Conservation (phyloP, 2,113 vertebrate species). For the Puntigrus tetrazona region DNA sequence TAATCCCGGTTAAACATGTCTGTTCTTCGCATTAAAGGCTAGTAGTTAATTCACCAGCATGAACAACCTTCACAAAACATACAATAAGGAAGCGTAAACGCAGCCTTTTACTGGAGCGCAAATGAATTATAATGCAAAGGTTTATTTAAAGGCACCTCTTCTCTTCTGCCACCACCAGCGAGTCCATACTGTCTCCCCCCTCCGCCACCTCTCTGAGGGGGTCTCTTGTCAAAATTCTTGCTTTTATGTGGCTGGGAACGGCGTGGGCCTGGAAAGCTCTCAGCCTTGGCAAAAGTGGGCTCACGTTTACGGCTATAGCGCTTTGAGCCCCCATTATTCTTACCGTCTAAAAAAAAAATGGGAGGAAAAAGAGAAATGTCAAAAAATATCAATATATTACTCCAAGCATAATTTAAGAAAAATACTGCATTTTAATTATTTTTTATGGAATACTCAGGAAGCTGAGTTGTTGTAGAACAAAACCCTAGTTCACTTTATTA, state of each 20-base stretch:
- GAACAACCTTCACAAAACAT: neutral
- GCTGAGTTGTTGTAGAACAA: neutral
- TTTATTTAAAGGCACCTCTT: constrained; percentile 83
- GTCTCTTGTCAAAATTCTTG: constrained; percentile 99
- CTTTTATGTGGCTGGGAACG: constrained; percentile 98
- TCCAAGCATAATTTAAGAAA: neutral
- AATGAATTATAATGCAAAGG: neutral
- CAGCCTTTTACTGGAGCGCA: neutral
- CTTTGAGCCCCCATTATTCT: constrained; percentile 89
- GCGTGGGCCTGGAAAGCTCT: constrained; percentile 86
- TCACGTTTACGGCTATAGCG: constrained; percentile 94
- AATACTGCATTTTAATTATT: neutral
- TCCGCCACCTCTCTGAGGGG: constrained; percentile 88
- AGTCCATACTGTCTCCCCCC: constrained; percentile 82
- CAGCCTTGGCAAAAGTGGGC: constrained; percentile 88
- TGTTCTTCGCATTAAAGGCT: neutral
- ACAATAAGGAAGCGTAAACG: neutral
- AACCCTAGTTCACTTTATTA: neutral
- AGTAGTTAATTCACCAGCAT: neutral
- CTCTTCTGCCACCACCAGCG: constrained; percentile 94
- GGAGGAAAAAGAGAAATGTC: neutral
- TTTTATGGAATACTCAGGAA: no score
- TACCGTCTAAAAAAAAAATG: constrained; percentile 82
- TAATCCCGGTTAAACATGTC: neutral
- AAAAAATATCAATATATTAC: neutral